Evolutionary conservation across 2,888 invertebrate species (phyloP).

Genomic region (Altica lythri): DNA sequence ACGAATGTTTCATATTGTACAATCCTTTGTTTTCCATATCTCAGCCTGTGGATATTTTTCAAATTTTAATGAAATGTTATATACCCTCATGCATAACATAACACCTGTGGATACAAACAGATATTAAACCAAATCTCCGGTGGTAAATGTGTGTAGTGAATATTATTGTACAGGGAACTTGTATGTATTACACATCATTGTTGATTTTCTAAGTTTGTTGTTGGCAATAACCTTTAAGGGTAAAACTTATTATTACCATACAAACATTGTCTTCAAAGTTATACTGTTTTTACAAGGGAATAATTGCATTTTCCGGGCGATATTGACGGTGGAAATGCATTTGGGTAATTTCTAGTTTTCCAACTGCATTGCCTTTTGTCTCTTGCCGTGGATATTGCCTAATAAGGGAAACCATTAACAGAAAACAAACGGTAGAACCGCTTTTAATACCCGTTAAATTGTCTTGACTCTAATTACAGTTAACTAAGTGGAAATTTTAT

Average conservation of each 20-base stretch:
- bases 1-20: no score
- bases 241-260: neutral
- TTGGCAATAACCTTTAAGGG: neutral
- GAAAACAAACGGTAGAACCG: conserved; percentile 37
- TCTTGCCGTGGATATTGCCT: conserved; percentile 39
- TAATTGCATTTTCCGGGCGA: conserved; percentile 42
- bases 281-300: conserved; percentile 21
- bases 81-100: no score
- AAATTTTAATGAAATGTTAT: no score
- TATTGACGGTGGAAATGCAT: conserved; percentile 44
- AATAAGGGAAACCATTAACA: conserved; percentile 40
- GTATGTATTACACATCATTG: no score
- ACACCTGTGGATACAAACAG: no score
- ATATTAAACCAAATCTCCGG: no score
- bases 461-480: conserved; percentile 38
- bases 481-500: conserved; percentile 40
- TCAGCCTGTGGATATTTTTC: no score
- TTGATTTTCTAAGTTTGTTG: neutral
- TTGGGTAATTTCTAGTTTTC: conserved; percentile 42
- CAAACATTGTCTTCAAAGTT: neutral
- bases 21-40: no score
- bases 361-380: conserved; percentile 41
- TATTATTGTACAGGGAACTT: no score
- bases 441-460: conserved; percentile 43
- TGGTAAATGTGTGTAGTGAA: no score